Evolutionary conservation across 1,140 invertebrate species (phyloP).

Genomic region (Magallana ariakensis): DNA sequence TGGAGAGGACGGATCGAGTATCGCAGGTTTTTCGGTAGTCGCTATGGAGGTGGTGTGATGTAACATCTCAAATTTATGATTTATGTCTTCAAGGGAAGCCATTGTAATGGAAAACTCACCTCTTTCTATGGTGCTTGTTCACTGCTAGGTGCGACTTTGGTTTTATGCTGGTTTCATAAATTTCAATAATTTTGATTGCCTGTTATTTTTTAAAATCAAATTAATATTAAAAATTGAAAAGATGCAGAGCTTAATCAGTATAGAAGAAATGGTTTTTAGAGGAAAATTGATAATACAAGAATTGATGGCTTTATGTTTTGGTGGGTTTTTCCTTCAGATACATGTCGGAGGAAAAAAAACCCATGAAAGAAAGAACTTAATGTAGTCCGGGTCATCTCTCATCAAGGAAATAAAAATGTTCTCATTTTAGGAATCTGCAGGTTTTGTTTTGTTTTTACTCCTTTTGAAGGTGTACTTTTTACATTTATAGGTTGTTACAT

Average conservation of each 20-base stretch:
- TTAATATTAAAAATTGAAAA: conserved; percentile 23
- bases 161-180: conserved; percentile 12
- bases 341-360: too few species aligned
- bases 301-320: too few species aligned
- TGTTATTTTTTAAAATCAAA: neutral
- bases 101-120: conserved; percentile 10
- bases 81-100: neutral
- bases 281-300: too few species aligned
- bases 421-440: too few species aligned
- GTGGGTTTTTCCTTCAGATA: too few species aligned
- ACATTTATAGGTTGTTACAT: too few species aligned
- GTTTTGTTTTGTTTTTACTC: too few species aligned
- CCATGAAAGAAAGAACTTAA: too few species aligned
- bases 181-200: conserved; percentile 19
- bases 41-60: neutral
- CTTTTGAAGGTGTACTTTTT: too few species aligned
- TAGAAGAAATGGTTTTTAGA: too few species aligned
- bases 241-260: neutral
- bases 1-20: neutral
- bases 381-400: too few species aligned
- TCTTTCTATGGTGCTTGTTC: neutral
- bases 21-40: neutral
- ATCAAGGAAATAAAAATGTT: too few species aligned
- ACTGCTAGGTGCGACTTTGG: neutral
- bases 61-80: conserved; percentile 23